A percentile compares a stretch with the other conserved stretches of the same genome.
These are phyloP conservation scores for Ceratoteleas bidentatus DNA, from an alignment of 1,140 invertebrate genomes.

Conservation along the genomic window DNA sequence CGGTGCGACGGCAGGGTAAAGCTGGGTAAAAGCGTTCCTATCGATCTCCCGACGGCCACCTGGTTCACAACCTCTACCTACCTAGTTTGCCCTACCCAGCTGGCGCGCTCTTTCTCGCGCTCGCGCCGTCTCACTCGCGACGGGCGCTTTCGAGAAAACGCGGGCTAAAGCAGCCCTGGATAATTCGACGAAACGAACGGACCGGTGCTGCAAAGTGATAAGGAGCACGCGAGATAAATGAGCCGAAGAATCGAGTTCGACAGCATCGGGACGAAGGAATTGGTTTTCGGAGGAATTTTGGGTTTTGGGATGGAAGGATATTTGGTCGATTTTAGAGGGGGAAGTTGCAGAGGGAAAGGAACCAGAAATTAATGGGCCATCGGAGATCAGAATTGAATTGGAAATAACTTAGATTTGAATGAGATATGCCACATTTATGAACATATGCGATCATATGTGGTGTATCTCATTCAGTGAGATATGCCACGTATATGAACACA, in stretches of 20 bases:
- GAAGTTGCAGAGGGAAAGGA: too few relatives aligned
- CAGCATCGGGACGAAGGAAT: too few relatives aligned
- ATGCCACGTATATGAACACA: too few relatives aligned
- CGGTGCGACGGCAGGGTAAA: slow-evolving; percentile 70
- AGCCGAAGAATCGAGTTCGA: slow-evolving; percentile 10
- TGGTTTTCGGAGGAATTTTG: too few relatives aligned
- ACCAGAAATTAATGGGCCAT: too few relatives aligned
- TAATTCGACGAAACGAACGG: slow-evolving; percentile 37
- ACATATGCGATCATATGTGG: too few relatives aligned
- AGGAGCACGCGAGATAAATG: slow-evolving; percentile 46
- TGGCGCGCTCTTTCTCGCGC: slow-evolving; percentile 25
- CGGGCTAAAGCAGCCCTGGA: slow-evolving; percentile 29
- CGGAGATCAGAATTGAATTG: too few relatives aligned
- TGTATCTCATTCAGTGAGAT: too few relatives aligned
- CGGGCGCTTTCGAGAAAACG: slow-evolving; percentile 44
- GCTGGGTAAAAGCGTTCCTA: slow-evolving; percentile 76
- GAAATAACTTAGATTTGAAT: too few relatives aligned
- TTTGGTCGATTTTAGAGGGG: too few relatives aligned
- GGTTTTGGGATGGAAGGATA: too few relatives aligned
- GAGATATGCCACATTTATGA: too few relatives aligned
- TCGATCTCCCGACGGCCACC: slow-evolving; percentile 77
- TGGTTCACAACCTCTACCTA: slow-evolving; percentile 71
- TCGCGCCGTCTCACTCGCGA: slow-evolving; percentile 29
- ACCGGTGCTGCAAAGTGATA: slow-evolving; percentile 28
- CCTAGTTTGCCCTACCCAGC: slow-evolving; percentile 62